Percentiles rank a stretch among this genome's conserved stretches.
Conservation (phyloP, 1,140 invertebrate genomes). For the Euwallacea fornicatus region DNA sequence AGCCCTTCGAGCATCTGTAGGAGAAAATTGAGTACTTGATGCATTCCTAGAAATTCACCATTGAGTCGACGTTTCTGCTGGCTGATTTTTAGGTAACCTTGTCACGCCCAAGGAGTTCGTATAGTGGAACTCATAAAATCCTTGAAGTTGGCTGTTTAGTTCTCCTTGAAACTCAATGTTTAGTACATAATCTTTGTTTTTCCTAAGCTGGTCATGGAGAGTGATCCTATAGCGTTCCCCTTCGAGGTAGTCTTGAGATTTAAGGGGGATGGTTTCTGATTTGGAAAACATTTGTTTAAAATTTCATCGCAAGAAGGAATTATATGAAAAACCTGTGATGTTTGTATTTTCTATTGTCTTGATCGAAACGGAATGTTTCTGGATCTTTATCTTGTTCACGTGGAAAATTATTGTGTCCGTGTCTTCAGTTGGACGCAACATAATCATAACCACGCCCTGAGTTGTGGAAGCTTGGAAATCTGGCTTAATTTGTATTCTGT, state of each 20-base stretch:
- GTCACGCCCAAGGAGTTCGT: slow-evolving; percentile 22
- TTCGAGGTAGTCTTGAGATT: slow-evolving; percentile 55
- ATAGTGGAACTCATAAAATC: slow-evolving; percentile 83
- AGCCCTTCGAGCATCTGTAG: slow-evolving; percentile 75
- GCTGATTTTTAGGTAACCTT: not conserved
- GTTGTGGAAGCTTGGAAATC: slow-evolving; percentile 47
- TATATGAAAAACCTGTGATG: not conserved
- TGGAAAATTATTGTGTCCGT: slow-evolving; percentile 48
- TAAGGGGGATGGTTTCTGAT: slow-evolving; percentile 55
- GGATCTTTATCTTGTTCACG: slow-evolving; percentile 46
- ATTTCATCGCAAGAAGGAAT: not conserved
- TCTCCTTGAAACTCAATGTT: slow-evolving; percentile 44
- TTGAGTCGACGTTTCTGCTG: slow-evolving; percentile 35
- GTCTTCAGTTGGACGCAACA: slow-evolving; percentile 41
- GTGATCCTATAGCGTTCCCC: slow-evolving; percentile 46
- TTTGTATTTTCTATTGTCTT: slow-evolving; percentile 87
- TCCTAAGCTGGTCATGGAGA: slow-evolving; percentile 39
- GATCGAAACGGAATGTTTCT: slow-evolving; percentile 68
- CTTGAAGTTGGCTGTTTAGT: slow-evolving; percentile 61
- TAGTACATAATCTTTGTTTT: slow-evolving; percentile 43
- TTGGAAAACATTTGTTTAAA: not conserved
- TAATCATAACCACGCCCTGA: slow-evolving; percentile 44
- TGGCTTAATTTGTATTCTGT: slow-evolving; percentile 49
- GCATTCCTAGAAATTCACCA: slow-evolving; percentile 58
- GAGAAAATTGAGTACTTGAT: slow-evolving; percentile 80